These are phyloP conservation scores for Apteryx mantelli DNA, from an alignment of 2,113 vertebrate species.

Conservation along the genomic window DNA sequence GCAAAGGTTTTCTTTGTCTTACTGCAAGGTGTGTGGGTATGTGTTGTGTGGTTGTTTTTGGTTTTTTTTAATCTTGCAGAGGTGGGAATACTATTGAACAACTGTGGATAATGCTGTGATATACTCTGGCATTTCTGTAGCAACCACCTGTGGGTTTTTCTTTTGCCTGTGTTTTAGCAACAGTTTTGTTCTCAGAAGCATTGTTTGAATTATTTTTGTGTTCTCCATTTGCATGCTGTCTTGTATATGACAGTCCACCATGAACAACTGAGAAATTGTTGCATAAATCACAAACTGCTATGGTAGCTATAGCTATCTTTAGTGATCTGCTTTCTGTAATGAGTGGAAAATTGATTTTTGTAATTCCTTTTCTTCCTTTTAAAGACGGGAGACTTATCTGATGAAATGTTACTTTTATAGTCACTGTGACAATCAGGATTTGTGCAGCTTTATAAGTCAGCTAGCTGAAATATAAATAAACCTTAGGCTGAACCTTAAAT, in stretches of 20 bases:
- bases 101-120: not conserved
- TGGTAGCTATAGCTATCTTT: not conserved
- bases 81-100: not conserved
- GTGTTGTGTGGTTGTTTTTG: not conserved
- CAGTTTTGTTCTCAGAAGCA: not conserved
- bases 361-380: conserved; percentile 21
- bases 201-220: conserved; percentile 33
- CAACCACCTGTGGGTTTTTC: not conserved
- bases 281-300: not conserved
- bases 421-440: not conserved
- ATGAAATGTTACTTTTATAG: not conserved
- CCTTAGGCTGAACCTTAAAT: not conserved
- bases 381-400: not conserved
- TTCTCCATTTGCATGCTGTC: not conserved
- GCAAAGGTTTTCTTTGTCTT: conserved; percentile 3
- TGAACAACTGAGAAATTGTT: not conserved
- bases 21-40: not conserved
- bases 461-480: not conserved
- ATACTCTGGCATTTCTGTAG: conserved; percentile 37
- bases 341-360: conserved; percentile 29
- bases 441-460: not conserved
- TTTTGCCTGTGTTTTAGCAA: not conserved
- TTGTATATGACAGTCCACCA: not conserved
- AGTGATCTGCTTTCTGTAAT: conserved; percentile 15
- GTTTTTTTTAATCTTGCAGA: not conserved